Percentiles rank a stretch among this genome's conserved stretches.
Conservation (phyloP, 2,888 invertebrate species). For the Amphipoea lucens region DNA sequence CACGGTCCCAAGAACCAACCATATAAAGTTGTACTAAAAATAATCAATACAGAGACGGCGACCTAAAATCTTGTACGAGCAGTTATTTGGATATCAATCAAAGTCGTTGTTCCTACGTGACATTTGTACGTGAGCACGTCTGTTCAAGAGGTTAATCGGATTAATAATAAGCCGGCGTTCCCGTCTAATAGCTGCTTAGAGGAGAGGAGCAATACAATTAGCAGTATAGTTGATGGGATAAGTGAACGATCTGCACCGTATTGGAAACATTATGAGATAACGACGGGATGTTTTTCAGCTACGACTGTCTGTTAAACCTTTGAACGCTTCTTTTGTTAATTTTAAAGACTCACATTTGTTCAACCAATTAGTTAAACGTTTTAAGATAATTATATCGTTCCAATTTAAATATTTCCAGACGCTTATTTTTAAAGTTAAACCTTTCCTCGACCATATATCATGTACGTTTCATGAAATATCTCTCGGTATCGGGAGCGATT, state of each 20-base stretch:
- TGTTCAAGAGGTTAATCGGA: constrained; percentile 69
- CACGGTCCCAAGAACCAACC: constrained; percentile 23
- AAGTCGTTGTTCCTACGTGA: constrained; percentile 54
- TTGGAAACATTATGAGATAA: constrained; percentile 41
- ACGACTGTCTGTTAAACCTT: neutral
- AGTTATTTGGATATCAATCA: constrained; percentile 57
- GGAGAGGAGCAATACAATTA: constrained; percentile 71
- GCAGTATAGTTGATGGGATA: constrained; percentile 59
- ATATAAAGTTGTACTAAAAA: constrained; percentile 52
- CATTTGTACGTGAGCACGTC: constrained; percentile 62
- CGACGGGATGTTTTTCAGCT: constrained; percentile 6
- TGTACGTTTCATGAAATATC: constrained; percentile 35
- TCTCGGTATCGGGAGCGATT: constrained; percentile 57
- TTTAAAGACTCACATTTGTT: constrained; percentile 13
- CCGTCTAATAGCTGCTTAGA: constrained; percentile 66
- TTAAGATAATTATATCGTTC: neutral
- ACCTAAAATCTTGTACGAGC: constrained; percentile 46
- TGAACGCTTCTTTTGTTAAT: constrained; percentile 4
- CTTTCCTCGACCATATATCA: constrained; percentile 24
- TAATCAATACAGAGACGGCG: constrained; percentile 49
- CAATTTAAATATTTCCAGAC: constrained; percentile 6
- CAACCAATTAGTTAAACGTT: constrained; percentile 14
- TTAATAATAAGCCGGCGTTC: constrained; percentile 69
- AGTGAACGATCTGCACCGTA: constrained; percentile 45
- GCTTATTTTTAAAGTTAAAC: constrained; percentile 21